Percentiles rank a stretch among this genome's conserved stretches.
Evolutionary conservation across 2,888 invertebrate species (phyloP).

Genomic region (Aplocera efformata): DNA sequence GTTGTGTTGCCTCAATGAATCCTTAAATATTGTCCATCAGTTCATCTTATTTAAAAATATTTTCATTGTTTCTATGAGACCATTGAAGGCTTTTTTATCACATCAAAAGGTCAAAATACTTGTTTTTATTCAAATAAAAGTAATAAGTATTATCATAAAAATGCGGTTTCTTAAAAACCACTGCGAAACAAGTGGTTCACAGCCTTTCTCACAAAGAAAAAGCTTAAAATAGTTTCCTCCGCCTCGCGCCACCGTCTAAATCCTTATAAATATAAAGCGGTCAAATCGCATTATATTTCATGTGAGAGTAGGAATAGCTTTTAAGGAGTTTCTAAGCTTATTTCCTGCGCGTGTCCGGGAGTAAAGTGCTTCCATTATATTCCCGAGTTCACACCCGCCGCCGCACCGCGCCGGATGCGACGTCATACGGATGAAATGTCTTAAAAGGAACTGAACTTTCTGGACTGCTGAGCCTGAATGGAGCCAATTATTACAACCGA

Average conservation of each 20-base stretch:
- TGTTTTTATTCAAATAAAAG: too few relatives aligned
- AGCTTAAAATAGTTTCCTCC: conserved; percentile 52
- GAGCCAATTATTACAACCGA: conserved; percentile 52
- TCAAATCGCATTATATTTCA: conserved; percentile 75
- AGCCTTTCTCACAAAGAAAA: conserved; percentile 35
- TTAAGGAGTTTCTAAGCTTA: conserved; percentile 79
- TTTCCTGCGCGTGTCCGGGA: conserved; percentile 74
- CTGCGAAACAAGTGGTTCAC: conserved; percentile 5
- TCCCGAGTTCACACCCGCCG: conserved; percentile 39
- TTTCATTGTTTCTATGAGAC: too few relatives aligned
- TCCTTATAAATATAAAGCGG: conserved; percentile 77
- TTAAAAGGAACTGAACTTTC: conserved; percentile 68
- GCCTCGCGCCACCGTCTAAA: conserved; percentile 60
- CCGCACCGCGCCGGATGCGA: conserved; percentile 43
- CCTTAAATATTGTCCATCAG: too few relatives aligned
- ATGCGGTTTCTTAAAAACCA: too few relatives aligned
- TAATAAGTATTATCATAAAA: too few relatives aligned
- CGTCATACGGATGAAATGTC: conserved; percentile 49
- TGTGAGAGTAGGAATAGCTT: conserved; percentile 75
- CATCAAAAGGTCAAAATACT: too few relatives aligned
- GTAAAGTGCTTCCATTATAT: conserved; percentile 76
- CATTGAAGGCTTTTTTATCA: too few relatives aligned
- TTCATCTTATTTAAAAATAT: too few relatives aligned
- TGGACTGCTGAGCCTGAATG: conserved; percentile 59
- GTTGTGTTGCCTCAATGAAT: not conserved